These are phyloP conservation scores for Protobothrops flavoviridis DNA, from an alignment of 2,113 vertebrate genomes.

Conservation along the genomic window DNA sequence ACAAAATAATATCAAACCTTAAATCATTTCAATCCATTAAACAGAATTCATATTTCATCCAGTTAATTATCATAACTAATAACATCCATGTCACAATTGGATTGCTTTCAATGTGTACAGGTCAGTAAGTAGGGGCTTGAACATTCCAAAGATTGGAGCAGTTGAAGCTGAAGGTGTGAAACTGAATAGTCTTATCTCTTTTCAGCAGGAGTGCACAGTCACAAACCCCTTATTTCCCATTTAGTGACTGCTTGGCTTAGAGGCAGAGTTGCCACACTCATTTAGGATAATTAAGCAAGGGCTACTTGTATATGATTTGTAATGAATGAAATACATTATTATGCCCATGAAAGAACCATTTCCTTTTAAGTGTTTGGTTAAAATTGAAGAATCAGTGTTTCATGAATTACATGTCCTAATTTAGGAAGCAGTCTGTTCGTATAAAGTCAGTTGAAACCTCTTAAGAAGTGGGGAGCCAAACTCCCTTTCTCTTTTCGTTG, in stretches of 20 bases:
- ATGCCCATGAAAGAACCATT: slow-evolving; percentile 68
- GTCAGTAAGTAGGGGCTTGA: neutral
- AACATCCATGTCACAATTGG: neutral
- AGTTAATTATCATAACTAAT: too few species aligned
- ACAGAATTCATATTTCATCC: too few species aligned
- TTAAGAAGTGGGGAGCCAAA: neutral
- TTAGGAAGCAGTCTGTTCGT: neutral
- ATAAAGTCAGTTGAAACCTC: neutral
- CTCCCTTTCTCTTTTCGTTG: neutral
- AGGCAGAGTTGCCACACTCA: neutral
- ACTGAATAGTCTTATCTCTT: neutral
- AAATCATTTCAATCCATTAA: too few species aligned
- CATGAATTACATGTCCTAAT: neutral
- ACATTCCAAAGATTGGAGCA: neutral
- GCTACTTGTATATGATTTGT: slow-evolving; percentile 2
- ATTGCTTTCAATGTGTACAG: neutral
- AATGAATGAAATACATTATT: slow-evolving; percentile 68
- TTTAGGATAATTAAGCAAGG: neutral
- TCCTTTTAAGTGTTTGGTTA: slow-evolving; percentile 68
- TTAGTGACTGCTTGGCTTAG: neutral
- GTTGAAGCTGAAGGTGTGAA: neutral
- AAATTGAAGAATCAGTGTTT: slow-evolving; percentile 55
- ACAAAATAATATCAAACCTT: too few species aligned
- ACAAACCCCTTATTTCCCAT: neutral
- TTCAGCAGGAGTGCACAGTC: neutral